Evolutionary conservation across 2,797 vertebrate species (phyloP).

Genomic region (Craterocephalus amniculus): DNA sequence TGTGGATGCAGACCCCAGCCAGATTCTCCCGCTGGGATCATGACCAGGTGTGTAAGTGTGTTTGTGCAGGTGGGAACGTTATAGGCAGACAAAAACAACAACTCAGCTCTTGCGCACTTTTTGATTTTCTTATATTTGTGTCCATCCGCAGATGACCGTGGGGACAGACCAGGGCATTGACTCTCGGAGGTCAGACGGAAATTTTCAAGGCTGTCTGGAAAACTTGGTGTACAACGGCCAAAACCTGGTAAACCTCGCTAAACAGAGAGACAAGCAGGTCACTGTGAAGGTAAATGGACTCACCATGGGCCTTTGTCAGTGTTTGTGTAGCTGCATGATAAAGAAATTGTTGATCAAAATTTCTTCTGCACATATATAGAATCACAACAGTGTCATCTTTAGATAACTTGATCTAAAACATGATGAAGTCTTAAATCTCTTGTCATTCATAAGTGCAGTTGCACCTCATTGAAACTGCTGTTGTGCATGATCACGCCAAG

Average conservation of each 20-base stretch:
- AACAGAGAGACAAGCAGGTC: constrained; percentile 84
- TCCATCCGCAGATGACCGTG: constrained; percentile 88
- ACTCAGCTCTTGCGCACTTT: not conserved
- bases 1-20: constrained; percentile 83
- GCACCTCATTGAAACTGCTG: no score
- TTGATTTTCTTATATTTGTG: not conserved
- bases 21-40: constrained; percentile 86
- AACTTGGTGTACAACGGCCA: constrained; percentile 90
- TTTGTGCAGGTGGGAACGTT: not conserved
- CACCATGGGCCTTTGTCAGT: not conserved
- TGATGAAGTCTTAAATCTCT: no score
- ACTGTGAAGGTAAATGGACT: constrained; percentile 81
- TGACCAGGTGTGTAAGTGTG: constrained; percentile 82
- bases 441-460: no score
- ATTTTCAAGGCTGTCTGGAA: constrained; percentile 94
- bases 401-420: no score
- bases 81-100: not conserved
- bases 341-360: no score
- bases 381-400: no score
- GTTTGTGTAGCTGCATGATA: not conserved
- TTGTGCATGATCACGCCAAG: no score
- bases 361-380: no score
- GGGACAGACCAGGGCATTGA: constrained; percentile 84
- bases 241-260: constrained; percentile 86
- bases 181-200: constrained; percentile 80